phyloP scores from a whole-genome alignment of 1,140 invertebrate genomes.

The Atta cephalotes region DNA sequence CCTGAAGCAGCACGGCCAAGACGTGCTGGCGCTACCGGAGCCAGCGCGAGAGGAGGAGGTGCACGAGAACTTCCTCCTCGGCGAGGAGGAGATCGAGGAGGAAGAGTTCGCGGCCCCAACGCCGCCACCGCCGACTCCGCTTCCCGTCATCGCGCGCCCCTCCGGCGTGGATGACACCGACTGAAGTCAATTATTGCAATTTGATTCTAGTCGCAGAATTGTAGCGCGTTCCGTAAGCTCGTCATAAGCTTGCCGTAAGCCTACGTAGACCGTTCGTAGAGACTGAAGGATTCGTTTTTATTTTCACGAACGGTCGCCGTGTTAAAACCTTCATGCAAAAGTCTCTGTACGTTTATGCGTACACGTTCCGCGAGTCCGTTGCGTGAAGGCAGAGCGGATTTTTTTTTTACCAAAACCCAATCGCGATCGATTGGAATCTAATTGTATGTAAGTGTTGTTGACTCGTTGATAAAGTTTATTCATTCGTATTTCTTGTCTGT shows the following conservation, averaged over 20 bases:
- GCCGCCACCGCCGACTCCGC: slow-evolving; percentile 65
- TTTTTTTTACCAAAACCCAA: slow-evolving; percentile 27
- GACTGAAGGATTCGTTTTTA: background rate
- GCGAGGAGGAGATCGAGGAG: slow-evolving; percentile 79
- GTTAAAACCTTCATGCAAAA: background rate
- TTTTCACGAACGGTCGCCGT: background rate
- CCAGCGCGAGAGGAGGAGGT: slow-evolving; percentile 82
- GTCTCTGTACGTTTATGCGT: background rate
- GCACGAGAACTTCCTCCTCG: slow-evolving; percentile 79
- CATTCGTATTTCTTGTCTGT: slow-evolving; percentile 5
- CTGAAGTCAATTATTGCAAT: slow-evolving; percentile 65
- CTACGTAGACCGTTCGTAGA: background rate
- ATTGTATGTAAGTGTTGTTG: slow-evolving; percentile 42
- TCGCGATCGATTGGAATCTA: background rate
- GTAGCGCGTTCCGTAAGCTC: background rate
- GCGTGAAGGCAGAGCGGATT: background rate
- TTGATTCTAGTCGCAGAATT: slow-evolving; percentile 44
- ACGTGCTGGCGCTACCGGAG: slow-evolving; percentile 79
- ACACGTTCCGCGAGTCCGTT: background rate
- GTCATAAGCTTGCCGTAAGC: background rate
- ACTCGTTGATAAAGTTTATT: slow-evolving; percentile 46
- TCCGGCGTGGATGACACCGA: slow-evolving; percentile 76
- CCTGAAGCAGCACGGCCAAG: slow-evolving; percentile 88
- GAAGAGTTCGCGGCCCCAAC: slow-evolving; percentile 79
- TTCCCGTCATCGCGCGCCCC: slow-evolving; percentile 70